Evolutionary conservation across 2,113 vertebrate genomes (phyloP), one percentile per base, ranked within the genome.

Genomic region (Odocoileus hemionus): DNA sequence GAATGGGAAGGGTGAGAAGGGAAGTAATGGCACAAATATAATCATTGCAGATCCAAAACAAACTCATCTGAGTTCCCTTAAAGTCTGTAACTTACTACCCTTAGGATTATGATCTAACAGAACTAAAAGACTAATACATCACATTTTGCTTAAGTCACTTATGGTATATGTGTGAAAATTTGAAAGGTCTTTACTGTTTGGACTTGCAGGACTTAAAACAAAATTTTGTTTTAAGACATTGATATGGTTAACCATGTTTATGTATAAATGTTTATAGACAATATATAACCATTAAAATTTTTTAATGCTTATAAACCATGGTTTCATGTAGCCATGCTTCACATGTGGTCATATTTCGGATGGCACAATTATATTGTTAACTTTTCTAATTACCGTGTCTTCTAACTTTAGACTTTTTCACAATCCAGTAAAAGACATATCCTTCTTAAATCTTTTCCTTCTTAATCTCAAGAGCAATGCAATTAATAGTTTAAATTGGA

Each of bases 381-480:
- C 30, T 94, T 80, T 98, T 85, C n/a, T 82, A 76, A 88, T 90
- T 95, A 90, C 43, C 54, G 83, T 96, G 1, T 92, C 64, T 94
- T 89, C 86, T 76, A 95, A 55, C 21, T 91, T 83, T 86, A 86
- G 13, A 74, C 47, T 91, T 96, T 89, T 91, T 47, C 47, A 91
- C 25, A 89, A 57, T 88, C 33, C 23, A 86, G 7, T 91, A 80
- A 83, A 92, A 95, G 9, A 91, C 43, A 1, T 39, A 55, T 93
- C 9, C 28, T 87, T 64, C 55, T 92, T 94, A 86, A 93, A 9
- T 70, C 47, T 82, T 96, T 96, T 89, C 23, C 10, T 55, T 89
- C 86, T 93, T 86, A 95, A 95, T 96, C 15, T 64, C 50, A 96
- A 96, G 85, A 95, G 39, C 39, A 93, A 33, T 95, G n/a, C 60